Conservation (phyloP, 1,140 invertebrate genomes). For the Drosophila ogumai region DNA sequence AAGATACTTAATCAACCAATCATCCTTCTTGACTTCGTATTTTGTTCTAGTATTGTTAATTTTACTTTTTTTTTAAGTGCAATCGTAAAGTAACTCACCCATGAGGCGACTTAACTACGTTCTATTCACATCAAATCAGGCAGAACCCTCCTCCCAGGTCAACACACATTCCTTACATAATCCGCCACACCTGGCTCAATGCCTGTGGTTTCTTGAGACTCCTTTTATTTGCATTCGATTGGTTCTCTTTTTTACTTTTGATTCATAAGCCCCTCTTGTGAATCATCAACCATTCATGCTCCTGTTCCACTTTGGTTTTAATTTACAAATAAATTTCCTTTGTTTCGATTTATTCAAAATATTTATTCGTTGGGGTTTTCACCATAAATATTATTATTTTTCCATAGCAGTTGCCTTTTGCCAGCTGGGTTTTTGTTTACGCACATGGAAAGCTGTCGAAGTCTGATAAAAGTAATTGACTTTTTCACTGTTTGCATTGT, state of each 20-base stretch:
- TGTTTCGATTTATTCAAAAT: conserved; percentile 34
- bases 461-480: conserved; percentile 42
- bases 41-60: neutral
- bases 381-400: conserved; percentile 41
- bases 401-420: conserved; percentile 8
- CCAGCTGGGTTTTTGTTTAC: conserved; percentile 20
- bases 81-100: neutral
- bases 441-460: conserved; percentile 30
- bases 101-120: neutral
- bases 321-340: conserved; percentile 24
- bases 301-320: conserved; percentile 12
- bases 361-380: conserved; percentile 44
- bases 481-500: conserved; percentile 33
- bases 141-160: conserved; percentile 50
- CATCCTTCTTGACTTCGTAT: too few relatives aligned
- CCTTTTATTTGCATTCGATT: conserved; percentile 39
- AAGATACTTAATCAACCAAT: neutral
- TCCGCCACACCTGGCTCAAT: conserved; percentile 36
- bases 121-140: conserved; percentile 71
- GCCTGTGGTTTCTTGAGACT: conserved; percentile 29
- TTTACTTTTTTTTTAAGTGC: neutral
- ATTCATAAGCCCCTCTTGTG: conserved; percentile 5
- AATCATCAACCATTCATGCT: conserved; percentile 4
- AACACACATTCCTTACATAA: conserved; percentile 43
- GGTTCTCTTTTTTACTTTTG: conserved; percentile 9